These are phyloP conservation scores for Trachymyrmex cornetzi DNA, from an alignment of 1,140 invertebrate genomes.

Conservation along the genomic window DNA sequence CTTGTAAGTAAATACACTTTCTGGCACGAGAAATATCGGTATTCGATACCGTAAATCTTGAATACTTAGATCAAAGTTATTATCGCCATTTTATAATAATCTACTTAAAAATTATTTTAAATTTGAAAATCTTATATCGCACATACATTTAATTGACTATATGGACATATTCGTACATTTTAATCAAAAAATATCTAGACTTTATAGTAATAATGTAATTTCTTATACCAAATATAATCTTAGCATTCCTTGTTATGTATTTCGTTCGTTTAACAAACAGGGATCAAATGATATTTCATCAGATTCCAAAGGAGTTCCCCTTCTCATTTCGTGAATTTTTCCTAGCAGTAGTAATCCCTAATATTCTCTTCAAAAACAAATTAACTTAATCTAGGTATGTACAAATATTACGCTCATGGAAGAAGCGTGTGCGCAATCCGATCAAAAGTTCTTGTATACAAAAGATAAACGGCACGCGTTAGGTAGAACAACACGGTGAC, in stretches of 20 bases:
- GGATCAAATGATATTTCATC: background rate
- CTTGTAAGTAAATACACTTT: constrained; percentile 26
- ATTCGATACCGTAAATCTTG: background rate
- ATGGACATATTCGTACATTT: background rate
- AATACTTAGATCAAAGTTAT: background rate
- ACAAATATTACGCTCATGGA: constrained; percentile 76
- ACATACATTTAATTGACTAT: constrained; percentile 10
- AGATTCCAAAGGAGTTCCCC: background rate
- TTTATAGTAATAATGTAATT: constrained; percentile 13
- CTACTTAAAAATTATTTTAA: background rate
- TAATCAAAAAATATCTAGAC: constrained; percentile 8
- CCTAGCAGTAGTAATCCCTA: constrained; percentile 33
- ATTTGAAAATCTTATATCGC: background rate
- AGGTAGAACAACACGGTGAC: constrained; percentile 17
- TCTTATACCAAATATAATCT: background rate
- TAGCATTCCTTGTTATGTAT: background rate
- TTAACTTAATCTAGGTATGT: constrained; percentile 79
- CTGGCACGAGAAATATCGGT: constrained; percentile 3
- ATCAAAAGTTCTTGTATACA: constrained; percentile 66
- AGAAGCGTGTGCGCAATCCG: constrained; percentile 46
- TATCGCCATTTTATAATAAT: background rate
- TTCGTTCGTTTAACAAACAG: background rate
- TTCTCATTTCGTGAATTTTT: constrained; percentile 30
- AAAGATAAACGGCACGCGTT: constrained; percentile 59
- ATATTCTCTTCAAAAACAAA: constrained; percentile 65